These are phyloP conservation scores for Ataeniobius toweri DNA, from an alignment of 2,797 vertebrate genomes.

Conservation along the genomic window DNA sequence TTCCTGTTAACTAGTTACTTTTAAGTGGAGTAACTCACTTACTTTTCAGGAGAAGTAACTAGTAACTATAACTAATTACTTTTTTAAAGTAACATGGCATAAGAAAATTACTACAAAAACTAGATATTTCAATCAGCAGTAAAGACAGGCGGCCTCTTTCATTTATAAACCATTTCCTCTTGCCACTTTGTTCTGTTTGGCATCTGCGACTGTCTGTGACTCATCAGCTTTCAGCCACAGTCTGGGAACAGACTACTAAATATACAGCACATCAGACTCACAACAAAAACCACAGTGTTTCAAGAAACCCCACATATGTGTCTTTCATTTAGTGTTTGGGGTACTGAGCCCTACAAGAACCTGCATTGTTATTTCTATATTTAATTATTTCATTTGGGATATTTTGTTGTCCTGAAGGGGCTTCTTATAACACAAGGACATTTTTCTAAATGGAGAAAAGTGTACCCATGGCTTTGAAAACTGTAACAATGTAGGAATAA, in stretches of 20 bases:
- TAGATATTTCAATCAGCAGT: constrained; percentile 10
- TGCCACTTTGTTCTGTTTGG: neutral
- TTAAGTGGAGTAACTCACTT: too few species aligned
- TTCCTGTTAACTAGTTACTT: too few species aligned
- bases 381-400: neutral
- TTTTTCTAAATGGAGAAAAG: neutral
- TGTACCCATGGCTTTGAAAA: neutral
- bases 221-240: constrained; percentile 10
- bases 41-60: too few species aligned
- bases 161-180: neutral
- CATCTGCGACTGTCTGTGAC: constrained; percentile 9
- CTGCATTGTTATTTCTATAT: neutral
- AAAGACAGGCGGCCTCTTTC: neutral
- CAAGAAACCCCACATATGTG: neutral
- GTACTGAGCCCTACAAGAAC: neutral
- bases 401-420: neutral
- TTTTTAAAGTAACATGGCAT: neutral
- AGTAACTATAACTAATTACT: too few species aligned
- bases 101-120: neutral
- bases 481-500: neutral
- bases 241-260: neutral
- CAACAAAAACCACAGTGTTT: neutral
- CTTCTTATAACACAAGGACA: neutral
- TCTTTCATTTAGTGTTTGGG: constrained; percentile 4
- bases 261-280: constrained; percentile 2